A percentile compares a stretch with the other conserved stretches of the same genome.
Conservation (phyloP, 37 sponge, comb jelly and placozoan species). For the Theonella swinhoei region DNA sequence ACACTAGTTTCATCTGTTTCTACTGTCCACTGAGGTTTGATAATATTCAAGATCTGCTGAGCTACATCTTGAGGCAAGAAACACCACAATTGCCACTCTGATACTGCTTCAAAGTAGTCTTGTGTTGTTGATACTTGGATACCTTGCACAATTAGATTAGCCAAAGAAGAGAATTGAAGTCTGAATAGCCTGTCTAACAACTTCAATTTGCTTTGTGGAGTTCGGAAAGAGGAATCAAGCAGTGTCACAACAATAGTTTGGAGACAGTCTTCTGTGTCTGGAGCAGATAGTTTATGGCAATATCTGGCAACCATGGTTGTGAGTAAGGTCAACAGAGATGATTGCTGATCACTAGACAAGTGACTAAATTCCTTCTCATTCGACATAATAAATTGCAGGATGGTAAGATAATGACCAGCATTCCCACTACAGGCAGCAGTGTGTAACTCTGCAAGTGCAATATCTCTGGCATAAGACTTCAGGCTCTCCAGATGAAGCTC, state of each 20-base stretch:
- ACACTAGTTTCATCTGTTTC: not conserved
- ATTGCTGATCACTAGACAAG: not conserved
- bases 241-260: slow-evolving; percentile 17
- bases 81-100: slow-evolving; percentile 64
- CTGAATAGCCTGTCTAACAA: slow-evolving; percentile 4
- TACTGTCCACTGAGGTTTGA: slow-evolving; percentile 16
- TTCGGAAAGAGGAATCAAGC: not conserved
- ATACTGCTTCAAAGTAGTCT: slow-evolving; percentile 33
- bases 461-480: slow-evolving; percentile 3
- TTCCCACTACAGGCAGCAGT: slow-evolving; percentile 31
- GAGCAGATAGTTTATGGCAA: not conserved
- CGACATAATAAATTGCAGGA: slow-evolving; percentile 18
- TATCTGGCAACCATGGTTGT: slow-evolving; percentile 20
- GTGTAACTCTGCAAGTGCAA: not conserved
- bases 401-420: slow-evolving; percentile 2
- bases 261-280: slow-evolving; percentile 1
- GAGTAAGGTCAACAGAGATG: not conserved
- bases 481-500: not conserved
- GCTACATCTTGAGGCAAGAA: slow-evolving; percentile 35
- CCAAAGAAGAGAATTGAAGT: slow-evolving; percentile 6
- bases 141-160: slow-evolving; percentile 12
- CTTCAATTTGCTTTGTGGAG: slow-evolving; percentile 6
- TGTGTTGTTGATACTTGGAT: slow-evolving; percentile 2
- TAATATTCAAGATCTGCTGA: not conserved
- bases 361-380: not conserved